Conservation (phyloP, 2,888 invertebrate species). For the Drepana falcataria region DNA sequence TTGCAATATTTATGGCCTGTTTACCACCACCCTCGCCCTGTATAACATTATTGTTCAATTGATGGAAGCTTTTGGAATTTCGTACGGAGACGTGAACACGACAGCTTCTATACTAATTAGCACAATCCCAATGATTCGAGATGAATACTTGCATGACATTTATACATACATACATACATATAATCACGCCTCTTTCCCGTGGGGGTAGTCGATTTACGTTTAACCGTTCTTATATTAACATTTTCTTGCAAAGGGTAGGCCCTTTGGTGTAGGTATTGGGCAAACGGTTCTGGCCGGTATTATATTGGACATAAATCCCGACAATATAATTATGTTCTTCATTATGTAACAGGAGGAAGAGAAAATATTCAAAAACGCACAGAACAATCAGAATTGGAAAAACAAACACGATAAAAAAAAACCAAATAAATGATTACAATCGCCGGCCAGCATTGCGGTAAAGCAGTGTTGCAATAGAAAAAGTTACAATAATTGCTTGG, state of each 20-base stretch:
- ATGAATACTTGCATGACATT: not conserved
- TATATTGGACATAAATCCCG: no score
- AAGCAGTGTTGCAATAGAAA: constrained; percentile 38
- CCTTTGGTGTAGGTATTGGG: no score
- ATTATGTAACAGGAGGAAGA: no score
- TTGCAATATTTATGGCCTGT: not conserved
- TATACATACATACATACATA: not conserved
- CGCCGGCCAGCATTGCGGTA: constrained; percentile 17
- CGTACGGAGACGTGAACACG: not conserved
- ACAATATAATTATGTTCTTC: no score
- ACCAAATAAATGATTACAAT: constrained; percentile 16
- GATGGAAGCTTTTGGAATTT: not conserved
- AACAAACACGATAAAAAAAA: not conserved
- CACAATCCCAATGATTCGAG: not conserved
- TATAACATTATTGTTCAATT: not conserved
- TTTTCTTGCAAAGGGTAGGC: no score
- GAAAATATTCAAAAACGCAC: not conserved
- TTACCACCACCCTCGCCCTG: not conserved
- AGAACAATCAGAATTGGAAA: not conserved
- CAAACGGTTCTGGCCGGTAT: no score
- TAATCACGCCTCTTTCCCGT: no score
- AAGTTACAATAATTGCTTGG: constrained; percentile 45
- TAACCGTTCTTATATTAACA: no score
- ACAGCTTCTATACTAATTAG: not conserved
- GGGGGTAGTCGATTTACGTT: no score